Base-by-base conservation (phyloP, 1,140 invertebrate genomes). In the Drosophila ambigua region DNA sequence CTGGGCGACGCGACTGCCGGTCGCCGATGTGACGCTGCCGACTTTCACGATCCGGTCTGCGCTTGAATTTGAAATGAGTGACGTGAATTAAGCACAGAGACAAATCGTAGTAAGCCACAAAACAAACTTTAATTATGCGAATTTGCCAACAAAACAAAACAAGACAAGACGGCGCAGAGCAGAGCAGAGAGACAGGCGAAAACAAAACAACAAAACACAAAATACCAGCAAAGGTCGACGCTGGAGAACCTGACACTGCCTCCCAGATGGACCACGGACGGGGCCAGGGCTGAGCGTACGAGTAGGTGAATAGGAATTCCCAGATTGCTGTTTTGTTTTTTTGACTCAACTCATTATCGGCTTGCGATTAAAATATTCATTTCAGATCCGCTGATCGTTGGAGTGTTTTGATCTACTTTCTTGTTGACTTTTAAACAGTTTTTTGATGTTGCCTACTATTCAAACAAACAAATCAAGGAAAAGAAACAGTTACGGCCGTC, bases 1-100 rank as follows among this genome's bases (percentile, higher is more conserved):
- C 28, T 2, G 8, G 7, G 7, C 28, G 28, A 8, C 28, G 28
- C 28, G 28, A 31, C 28, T 8, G 28, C 28, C 28, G 61, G 65
- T 71, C 61, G 39, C 69, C 72, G 79, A 74, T 81, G 59, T 67
- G 72, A 62, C 72, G 76, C 68, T 50, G 74, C 58, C 54, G 68
- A 88, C 83, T 87, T 87, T 87, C 82, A 88, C 83, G 83, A 87
- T 79, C 83, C 78, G 83, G 83, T 71, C 53, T 43, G 45, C 13
- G 63, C 54, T 65, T 77, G 65, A 75, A 78, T 75, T 76, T 72
- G 13, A 71, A 77, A 77, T 65, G 62, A 75, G 61, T 82, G 78
- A 87, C 83, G 83, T 88, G 83, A 69, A 75, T 82, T 50, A 63
- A 76, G 35, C 35, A 62, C 71, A 68, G 75, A 62, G 72, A 67